These are phyloP conservation scores for Perithous albicinctus DNA, from an alignment of 2,888 invertebrate species.

Conservation along the genomic window DNA sequence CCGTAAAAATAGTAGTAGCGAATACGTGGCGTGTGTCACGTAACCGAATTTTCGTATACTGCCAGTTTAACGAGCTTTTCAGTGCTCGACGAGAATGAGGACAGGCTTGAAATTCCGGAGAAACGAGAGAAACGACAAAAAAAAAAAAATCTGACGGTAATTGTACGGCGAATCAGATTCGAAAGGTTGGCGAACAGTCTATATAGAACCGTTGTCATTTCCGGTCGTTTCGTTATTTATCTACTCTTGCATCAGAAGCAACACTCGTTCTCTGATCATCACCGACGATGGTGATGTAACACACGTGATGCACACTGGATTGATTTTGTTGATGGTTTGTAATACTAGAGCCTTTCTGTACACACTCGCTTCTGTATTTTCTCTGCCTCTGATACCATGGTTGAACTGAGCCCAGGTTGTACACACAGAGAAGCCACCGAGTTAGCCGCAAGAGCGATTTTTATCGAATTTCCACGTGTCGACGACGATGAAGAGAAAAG, in stretches of 20 bases:
- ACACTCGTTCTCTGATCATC: constrained; percentile 6
- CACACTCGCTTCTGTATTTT: background rate
- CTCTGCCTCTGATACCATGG: constrained; percentile 37
- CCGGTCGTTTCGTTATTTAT: constrained; percentile 36
- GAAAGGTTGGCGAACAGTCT: background rate
- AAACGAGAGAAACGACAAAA: constrained; percentile 6
- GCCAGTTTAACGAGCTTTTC: constrained; percentile 33
- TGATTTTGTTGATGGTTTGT: constrained; percentile 41
- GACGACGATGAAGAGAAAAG: constrained; percentile 33
- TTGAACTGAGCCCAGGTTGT: background rate
- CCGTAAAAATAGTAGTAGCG: background rate
- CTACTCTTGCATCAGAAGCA: constrained; percentile 1
- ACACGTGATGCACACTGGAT: constrained; percentile 30
- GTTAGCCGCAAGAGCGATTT: constrained; percentile 60
- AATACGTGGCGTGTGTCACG: constrained; percentile 19
- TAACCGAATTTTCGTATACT: constrained; percentile 28
- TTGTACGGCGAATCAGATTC: constrained; percentile 13
- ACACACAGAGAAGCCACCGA: constrained; percentile 33
- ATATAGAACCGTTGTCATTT: constrained; percentile 36
- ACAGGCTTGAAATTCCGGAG: no score
- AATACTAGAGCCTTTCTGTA: constrained; percentile 7
- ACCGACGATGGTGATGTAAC: constrained; percentile 14
- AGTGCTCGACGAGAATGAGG: background rate
- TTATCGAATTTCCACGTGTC: constrained; percentile 61
- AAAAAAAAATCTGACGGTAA: no score